Percentiles rank a stretch among this genome's conserved stretches.
Evolutionary conservation across 1,140 invertebrate genomes (phyloP).

Genomic region (Microplitis mediator): DNA sequence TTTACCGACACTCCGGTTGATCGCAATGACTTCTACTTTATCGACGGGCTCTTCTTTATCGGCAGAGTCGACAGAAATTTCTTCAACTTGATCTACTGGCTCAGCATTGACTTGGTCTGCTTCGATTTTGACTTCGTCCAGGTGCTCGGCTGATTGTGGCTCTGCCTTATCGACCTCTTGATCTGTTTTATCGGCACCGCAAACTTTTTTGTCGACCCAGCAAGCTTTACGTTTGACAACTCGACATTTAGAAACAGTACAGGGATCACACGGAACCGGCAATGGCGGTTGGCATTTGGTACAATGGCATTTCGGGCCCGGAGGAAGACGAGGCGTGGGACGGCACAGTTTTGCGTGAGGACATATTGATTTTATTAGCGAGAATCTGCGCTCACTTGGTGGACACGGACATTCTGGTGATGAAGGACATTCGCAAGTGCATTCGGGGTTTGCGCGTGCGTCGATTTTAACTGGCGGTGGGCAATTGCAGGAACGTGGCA

Average conservation of each 20-base stretch:
- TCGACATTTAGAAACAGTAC: conserved; percentile 26
- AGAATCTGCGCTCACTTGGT: conserved; percentile 43
- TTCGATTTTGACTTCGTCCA: too few relatives aligned
- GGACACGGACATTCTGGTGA: conserved; percentile 44
- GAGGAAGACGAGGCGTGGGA: conserved; percentile 23
- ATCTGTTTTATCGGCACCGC: too few relatives aligned
- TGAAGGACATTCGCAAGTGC: conserved; percentile 41
- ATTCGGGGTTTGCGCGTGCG: conserved; percentile 36
- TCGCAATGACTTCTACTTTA: too few relatives aligned
- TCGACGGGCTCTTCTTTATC: too few relatives aligned
- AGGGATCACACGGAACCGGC: conserved; percentile 33
- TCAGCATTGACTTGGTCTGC: too few relatives aligned
- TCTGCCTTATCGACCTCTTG: too few relatives aligned
- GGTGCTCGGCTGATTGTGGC: too few relatives aligned
- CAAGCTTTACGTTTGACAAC: too few relatives aligned
- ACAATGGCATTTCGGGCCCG: conserved; percentile 26
- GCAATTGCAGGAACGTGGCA: conserved; percentile 37
- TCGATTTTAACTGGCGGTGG: conserved; percentile 43
- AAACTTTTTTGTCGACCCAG: too few relatives aligned
- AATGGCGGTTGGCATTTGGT: conserved; percentile 25
- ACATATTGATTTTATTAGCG: conserved; percentile 32
- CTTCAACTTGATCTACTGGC: too few relatives aligned
- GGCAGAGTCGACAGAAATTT: too few relatives aligned
- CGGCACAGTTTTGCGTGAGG: neutral
- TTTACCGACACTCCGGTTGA: too few relatives aligned